Percentiles rank a stretch among this genome's conserved stretches.
phyloP scores from a whole-genome alignment of 2,797 vertebrate genomes.

The Potorous gilbertii region DNA sequence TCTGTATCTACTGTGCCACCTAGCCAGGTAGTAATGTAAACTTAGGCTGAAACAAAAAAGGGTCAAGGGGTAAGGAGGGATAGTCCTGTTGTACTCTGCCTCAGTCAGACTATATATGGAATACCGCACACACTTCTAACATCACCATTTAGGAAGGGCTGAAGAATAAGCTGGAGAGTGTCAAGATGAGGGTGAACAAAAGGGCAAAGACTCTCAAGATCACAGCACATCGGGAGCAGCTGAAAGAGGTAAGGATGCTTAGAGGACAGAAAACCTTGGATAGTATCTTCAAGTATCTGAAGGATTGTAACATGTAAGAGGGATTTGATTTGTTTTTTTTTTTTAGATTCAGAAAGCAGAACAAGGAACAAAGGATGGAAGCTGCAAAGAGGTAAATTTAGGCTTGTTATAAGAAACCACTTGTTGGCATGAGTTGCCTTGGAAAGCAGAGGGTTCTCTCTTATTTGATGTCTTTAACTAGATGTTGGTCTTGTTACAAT shows the following conservation, averaged over 20 bases:
- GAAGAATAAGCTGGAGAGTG: neutral
- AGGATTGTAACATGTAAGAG: neutral
- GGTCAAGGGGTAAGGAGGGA: neutral
- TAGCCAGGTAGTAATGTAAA: neutral
- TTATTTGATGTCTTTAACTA: neutral
- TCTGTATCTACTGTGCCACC: neutral
- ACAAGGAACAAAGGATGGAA: neutral
- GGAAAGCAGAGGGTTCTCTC: neutral
- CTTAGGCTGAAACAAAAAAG: neutral
- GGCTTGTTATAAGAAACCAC: neutral
- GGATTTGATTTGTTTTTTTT: neutral
- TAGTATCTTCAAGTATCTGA: neutral
- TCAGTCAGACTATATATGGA: neutral
- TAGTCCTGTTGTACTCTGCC: neutral
- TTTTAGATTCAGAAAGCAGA: neutral
- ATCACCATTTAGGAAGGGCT: neutral
- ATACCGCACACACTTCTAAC: neutral
- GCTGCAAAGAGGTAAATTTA: neutral
- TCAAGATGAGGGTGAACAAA: neutral
- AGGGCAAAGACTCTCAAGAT: neutral
- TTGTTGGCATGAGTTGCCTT: neutral
- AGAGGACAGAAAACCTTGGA: neutral
- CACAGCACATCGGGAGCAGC: neutral
- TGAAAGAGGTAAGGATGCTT: neutral
- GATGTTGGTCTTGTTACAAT: neutral